Evolutionary conservation across 2,113 vertebrate genomes (phyloP).

Genomic region (Amphiprion ocellaris): DNA sequence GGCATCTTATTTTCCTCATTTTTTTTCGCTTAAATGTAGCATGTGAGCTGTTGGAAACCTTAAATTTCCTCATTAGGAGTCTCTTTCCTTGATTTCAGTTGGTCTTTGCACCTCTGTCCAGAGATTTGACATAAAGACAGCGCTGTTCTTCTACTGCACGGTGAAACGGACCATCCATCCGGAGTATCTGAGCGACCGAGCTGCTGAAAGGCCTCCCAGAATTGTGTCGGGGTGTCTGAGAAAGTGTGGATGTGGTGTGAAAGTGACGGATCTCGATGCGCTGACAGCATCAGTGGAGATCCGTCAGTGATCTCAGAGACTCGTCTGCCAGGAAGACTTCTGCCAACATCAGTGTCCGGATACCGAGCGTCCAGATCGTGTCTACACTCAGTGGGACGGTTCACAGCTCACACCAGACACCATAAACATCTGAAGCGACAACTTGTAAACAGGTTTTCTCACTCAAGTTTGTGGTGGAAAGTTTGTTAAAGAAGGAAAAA

Average conservation of each 20-base stretch:
- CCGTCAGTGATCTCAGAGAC: slow-evolving; percentile 32
- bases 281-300: slow-evolving; percentile 59
- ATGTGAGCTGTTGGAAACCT: no score
- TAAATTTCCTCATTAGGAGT: no score
- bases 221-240: slow-evolving; percentile 50
- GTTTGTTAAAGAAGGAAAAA: no score
- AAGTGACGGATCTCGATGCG: slow-evolving; percentile 51
- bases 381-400: not conserved
- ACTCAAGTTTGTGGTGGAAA: not conserved
- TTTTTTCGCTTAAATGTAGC: no score
- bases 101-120: not conserved
- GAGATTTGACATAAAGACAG: not conserved
- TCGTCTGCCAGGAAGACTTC: slow-evolving; percentile 42
- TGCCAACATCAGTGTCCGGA: not conserved
- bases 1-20: no score
- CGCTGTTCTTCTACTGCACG: not conserved
- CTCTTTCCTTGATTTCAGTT: not conserved
- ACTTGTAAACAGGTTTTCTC: slow-evolving; percentile 8
- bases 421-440: not conserved
- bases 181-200: not conserved
- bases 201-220: slow-evolving; percentile 51
- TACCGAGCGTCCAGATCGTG: not conserved
- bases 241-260: slow-evolving; percentile 65
- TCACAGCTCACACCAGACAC: slow-evolving; percentile 10
- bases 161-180: no score